Base-by-base conservation (phyloP, 2,797 vertebrate species). In the Echeneis naucrates region DNA sequence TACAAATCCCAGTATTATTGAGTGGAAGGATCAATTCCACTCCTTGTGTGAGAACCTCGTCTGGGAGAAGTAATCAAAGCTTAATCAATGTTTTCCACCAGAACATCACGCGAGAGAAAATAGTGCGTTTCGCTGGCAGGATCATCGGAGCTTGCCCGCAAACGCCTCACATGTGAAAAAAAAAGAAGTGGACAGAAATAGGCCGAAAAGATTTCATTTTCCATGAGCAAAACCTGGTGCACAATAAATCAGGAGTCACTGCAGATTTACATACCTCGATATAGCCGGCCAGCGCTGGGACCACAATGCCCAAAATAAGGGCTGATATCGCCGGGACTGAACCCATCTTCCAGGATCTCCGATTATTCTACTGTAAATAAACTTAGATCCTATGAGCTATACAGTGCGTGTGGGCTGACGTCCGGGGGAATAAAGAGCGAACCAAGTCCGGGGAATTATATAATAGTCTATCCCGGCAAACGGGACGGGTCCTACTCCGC, bases 211-310 rank as follows among this genome's bases (percentile, higher is more conserved):
- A 71, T 68, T 59, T 45, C n/a, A 5, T 65, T 76, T 50, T 27
- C 2, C 65, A 14, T 42, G 4, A 45, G 2, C 4, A 24, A 33
- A 24, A 5, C 17, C 9, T n/a, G n/a, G 50, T 17, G 1, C 66
- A 9, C 13, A 67, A 55, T 52, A 27, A 68, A 81, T 32, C 38
- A 14, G 35, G 13, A 45, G 37, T 33, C 27, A 52, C 30, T 58
- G 74, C 54, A 44, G 23, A 50, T 50, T 50, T 24, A 50, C 47
- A 50, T 50, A 98, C 97, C 96, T 98, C 97, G 50, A 98, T 95
- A 48, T 98, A 98, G 5, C 96, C 96, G 42, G 96, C 94, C 72
- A 97, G 81, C 11, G 89, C 86, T 24, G 96, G 96, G 35, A 94
- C 95, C 44, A 95, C 89, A 7, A 97, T 89, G 75, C 88, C 95